These are phyloP conservation scores for Pagrus major DNA, from an alignment of 2,113 vertebrate genomes.

Conservation along the genomic window DNA sequence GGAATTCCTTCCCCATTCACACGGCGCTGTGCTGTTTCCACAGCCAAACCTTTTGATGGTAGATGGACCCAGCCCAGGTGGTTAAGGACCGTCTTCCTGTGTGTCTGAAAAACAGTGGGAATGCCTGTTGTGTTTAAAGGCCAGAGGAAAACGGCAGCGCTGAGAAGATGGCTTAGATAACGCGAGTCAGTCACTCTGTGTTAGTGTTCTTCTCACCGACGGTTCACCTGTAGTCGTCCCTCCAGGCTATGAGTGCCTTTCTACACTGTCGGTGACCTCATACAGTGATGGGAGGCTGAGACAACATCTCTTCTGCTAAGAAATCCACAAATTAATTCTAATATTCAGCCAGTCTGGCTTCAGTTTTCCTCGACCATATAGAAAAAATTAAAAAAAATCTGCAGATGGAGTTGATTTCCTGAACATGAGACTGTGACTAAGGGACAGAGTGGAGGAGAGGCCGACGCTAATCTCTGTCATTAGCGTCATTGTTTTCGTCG, in stretches of 20 bases:
- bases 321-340: slow-evolving; percentile 48
- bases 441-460: slow-evolving; percentile 21
- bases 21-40: slow-evolving; percentile 25
- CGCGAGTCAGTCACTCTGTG: not conserved
- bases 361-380: not conserved
- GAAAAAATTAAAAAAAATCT: slow-evolving; percentile 9
- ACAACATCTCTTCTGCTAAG: slow-evolving; percentile 38
- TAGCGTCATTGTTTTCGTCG: slow-evolving; percentile 66
- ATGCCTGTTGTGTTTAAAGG: slow-evolving; percentile 35
- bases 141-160: slow-evolving; percentile 5
- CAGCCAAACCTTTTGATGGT: slow-evolving; percentile 56
- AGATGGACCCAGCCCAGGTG: slow-evolving; percentile 68
- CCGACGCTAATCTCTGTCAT: slow-evolving; percentile 71
- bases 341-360: slow-evolving; percentile 49
- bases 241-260: not conserved
- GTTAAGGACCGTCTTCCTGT: slow-evolving; percentile 68
- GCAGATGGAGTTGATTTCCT: slow-evolving; percentile 77
- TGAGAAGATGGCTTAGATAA: slow-evolving; percentile 15
- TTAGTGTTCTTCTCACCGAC: slow-evolving; percentile 20
- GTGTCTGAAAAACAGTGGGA: slow-evolving; percentile 53
- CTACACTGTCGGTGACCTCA: slow-evolving; percentile 41
- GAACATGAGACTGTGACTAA: slow-evolving; percentile 42
- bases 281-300: slow-evolving; percentile 35
- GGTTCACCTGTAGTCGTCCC: not conserved
- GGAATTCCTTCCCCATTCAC: slow-evolving; percentile 68